Evolutionary conservation across 1,140 invertebrate genomes (phyloP).

Genomic region (Telenomus remus): DNA sequence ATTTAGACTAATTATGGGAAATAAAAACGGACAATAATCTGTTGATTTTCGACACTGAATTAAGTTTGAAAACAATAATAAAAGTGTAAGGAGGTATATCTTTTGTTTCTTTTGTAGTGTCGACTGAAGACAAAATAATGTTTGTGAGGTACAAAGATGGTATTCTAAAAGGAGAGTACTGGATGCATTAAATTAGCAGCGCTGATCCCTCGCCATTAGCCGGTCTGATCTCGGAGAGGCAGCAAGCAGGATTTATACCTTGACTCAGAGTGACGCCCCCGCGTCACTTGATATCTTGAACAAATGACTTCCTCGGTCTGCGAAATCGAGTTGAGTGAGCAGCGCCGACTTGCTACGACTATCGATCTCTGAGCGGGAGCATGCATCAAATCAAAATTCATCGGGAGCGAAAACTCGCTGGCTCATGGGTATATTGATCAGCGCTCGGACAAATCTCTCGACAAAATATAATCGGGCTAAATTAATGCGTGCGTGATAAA

Average conservation of each 20-base stretch:
- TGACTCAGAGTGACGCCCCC: constrained; percentile 3
- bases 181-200: neutral
- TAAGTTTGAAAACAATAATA: too few relatives aligned
- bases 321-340: constrained; percentile 15
- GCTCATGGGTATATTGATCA: constrained; percentile 26
- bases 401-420: constrained; percentile 1
- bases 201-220: neutral
- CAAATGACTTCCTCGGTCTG: constrained; percentile 15
- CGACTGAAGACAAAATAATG: neutral
- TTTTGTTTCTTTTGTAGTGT: neutral
- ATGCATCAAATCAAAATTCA: constrained; percentile 7
- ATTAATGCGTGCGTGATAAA: constrained; percentile 2
- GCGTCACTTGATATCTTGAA: constrained; percentile 16
- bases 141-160: neutral
- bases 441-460: constrained; percentile 12
- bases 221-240: neutral
- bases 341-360: neutral
- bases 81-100: neutral
- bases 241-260: constrained; percentile 1
- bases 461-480: constrained; percentile 5
- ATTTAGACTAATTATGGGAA: too few relatives aligned
- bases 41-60: too few relatives aligned
- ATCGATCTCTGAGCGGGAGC: constrained; percentile 8
- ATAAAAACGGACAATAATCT: too few relatives aligned
- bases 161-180: neutral